Evolutionary conservation across 2,888 invertebrate species (phyloP).

Genomic region (Balanococcus diminutus): DNA sequence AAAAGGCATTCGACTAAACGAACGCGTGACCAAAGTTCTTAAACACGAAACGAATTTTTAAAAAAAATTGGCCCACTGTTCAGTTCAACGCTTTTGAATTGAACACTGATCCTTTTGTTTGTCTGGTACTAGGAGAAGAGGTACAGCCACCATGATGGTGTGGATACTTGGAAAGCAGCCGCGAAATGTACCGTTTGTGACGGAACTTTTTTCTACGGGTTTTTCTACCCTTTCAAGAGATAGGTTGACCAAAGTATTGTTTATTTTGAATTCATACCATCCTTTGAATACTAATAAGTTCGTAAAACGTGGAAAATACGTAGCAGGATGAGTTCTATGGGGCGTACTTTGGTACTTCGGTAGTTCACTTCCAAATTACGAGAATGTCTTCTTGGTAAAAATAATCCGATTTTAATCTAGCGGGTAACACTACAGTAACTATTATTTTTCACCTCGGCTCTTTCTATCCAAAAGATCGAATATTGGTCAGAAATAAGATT

Average conservation of each 20-base stretch:
- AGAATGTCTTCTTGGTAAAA: too few relatives aligned
- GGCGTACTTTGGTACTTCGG: too few relatives aligned
- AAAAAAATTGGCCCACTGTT: constrained; percentile 39
- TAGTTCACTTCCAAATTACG: too few relatives aligned
- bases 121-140: not conserved
- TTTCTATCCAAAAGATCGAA: too few relatives aligned
- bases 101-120: not conserved
- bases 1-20: not conserved
- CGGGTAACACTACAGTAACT: too few relatives aligned
- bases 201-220: not conserved
- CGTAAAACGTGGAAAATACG: not conserved
- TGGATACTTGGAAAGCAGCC: not conserved
- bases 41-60: constrained; percentile 47
- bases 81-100: constrained; percentile 46
- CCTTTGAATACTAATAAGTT: not conserved
- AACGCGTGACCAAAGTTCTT: constrained; percentile 51
- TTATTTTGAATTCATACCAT: not conserved
- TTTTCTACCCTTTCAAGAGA: not conserved
- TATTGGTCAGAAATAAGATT: too few relatives aligned
- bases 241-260: not conserved
- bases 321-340: too few relatives aligned
- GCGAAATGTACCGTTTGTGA: not conserved
- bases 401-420: too few relatives aligned
- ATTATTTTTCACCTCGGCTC: too few relatives aligned
- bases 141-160: not conserved